phyloP scores from a whole-genome alignment of 2,797 vertebrate species.

The Babyrousa celebensis region DNA sequence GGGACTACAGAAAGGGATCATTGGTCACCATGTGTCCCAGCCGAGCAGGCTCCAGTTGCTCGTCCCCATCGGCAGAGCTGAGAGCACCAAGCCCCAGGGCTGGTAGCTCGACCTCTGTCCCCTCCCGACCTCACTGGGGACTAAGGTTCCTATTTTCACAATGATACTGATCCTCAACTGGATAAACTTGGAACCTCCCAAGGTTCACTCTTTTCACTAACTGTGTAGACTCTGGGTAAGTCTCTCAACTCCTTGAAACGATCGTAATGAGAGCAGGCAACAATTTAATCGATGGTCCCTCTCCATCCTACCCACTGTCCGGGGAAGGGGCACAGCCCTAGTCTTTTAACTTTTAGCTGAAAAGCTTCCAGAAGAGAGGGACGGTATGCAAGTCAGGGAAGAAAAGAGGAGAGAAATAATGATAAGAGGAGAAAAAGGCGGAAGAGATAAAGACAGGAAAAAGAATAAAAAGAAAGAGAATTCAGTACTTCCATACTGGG shows the following conservation, averaged over 20 bases:
- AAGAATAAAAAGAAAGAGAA: neutral
- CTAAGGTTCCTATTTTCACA: neutral
- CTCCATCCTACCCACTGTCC: neutral
- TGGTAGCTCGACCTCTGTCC: neutral
- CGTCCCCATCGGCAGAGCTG: neutral
- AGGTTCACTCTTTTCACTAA: neutral
- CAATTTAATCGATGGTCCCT: neutral
- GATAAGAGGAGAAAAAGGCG: neutral
- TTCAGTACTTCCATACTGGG: neutral
- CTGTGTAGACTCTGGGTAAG: neutral
- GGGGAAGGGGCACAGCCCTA: neutral
- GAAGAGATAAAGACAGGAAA: neutral
- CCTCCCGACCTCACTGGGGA: neutral
- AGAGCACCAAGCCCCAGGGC: neutral
- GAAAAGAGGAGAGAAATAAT: neutral
- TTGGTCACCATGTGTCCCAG: neutral
- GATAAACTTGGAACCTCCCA: neutral
- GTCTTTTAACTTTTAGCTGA: neutral
- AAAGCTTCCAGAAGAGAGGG: neutral
- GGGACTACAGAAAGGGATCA: neutral
- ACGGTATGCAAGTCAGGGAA: neutral
- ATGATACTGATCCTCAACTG: neutral
- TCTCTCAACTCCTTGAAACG: neutral
- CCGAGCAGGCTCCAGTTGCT: neutral
- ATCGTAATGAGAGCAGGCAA: neutral